These are phyloP conservation scores for Trachymyrmex cornetzi DNA, from an alignment of 1,140 invertebrate species.

Conservation along the genomic window DNA sequence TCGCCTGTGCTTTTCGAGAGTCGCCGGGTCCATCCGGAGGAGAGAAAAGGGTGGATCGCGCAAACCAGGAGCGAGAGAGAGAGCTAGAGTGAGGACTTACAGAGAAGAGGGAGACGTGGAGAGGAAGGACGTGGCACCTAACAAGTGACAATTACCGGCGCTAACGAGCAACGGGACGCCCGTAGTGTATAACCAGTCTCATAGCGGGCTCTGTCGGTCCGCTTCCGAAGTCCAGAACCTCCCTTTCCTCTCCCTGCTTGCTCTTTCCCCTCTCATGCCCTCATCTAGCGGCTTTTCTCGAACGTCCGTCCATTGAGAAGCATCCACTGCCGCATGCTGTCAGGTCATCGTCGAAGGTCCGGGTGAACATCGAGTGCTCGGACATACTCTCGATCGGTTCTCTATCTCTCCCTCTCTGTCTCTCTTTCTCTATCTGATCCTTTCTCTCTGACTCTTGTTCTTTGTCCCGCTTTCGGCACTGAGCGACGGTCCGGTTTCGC, in stretches of 20 bases:
- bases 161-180: slow-evolving; percentile 79
- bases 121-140: slow-evolving; percentile 80
- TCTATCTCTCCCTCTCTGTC: not conserved
- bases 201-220: slow-evolving; percentile 55
- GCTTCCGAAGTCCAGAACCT: slow-evolving; percentile 51
- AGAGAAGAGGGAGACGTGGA: slow-evolving; percentile 11
- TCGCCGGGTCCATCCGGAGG: not conserved
- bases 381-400: slow-evolving; percentile 18
- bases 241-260: not conserved
- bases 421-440: not conserved
- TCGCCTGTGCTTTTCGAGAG: slow-evolving; percentile 66
- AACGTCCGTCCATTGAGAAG: slow-evolving; percentile 39
- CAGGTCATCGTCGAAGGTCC: slow-evolving; percentile 58
- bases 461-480: slow-evolving; percentile 45
- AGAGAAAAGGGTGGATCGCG: not conserved
- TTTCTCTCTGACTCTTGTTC: not conserved
- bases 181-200: slow-evolving; percentile 61
- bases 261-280: slow-evolving; percentile 4
- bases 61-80: not conserved
- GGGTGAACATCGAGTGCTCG: slow-evolving; percentile 30
- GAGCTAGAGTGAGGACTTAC: not conserved
- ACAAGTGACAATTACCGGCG: slow-evolving; percentile 84
- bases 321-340: slow-evolving; percentile 41
- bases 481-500: slow-evolving; percentile 42
- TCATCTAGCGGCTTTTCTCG: slow-evolving; percentile 36